These are phyloP conservation scores for Myotis vivesi DNA, from an alignment of 2,797 vertebrate genomes.

Conservation along the genomic window DNA sequence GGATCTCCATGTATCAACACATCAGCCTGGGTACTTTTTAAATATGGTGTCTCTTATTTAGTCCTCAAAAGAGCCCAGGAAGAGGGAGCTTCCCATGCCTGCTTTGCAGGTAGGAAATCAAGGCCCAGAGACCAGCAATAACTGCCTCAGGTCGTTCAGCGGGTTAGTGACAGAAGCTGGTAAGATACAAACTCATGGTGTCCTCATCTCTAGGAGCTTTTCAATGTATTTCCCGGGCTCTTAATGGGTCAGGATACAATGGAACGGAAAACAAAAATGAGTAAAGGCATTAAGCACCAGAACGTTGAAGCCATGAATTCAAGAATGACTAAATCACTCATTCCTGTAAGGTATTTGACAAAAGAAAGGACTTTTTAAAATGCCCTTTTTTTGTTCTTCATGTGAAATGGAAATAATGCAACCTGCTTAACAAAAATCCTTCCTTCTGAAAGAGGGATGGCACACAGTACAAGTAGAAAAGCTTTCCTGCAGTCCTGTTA, in stretches of 20 bases:
- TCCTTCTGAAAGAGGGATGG: background rate
- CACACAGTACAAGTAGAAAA: background rate
- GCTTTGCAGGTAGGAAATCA: background rate
- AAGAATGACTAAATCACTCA: background rate
- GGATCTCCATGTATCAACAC: background rate
- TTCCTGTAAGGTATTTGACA: background rate
- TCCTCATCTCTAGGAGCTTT: background rate
- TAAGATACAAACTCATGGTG: background rate
- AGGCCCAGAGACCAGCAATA: background rate
- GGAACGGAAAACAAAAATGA: background rate
- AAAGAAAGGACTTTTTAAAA: conserved; percentile 41
- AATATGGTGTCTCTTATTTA: background rate
- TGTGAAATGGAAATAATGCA: conserved; percentile 13
- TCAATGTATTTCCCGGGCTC: background rate
- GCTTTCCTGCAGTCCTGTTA: background rate
- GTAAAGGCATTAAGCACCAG: background rate
- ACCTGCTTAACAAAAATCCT: background rate
- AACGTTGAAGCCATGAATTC: background rate
- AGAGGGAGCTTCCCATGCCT: background rate
- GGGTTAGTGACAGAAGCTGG: background rate
- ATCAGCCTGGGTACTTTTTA: background rate
- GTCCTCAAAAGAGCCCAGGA: background rate
- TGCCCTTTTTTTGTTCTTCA: background rate
- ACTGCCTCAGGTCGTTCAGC: background rate
- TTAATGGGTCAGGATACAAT: background rate